These are phyloP conservation scores for Lacerta viridis DNA, from an alignment of 2,797 vertebrate genomes.

Conservation along the genomic window DNA sequence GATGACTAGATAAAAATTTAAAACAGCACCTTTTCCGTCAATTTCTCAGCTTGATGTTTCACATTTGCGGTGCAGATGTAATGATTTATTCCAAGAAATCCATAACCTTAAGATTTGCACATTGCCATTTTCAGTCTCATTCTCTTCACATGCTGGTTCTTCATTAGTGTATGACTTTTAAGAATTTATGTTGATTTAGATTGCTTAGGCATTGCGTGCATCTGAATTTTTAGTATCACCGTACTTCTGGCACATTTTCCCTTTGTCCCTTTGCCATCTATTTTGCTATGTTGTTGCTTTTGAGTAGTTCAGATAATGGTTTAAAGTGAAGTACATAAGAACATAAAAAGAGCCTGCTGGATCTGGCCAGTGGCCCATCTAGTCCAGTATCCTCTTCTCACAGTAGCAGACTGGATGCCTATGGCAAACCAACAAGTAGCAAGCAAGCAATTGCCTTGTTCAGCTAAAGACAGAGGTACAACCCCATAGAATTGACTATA, in stretches of 20 bases:
- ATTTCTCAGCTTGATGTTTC: constrained; percentile 32
- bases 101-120: constrained; percentile 27
- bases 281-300: constrained; percentile 21
- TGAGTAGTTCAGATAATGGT: not conserved
- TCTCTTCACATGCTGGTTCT: constrained; percentile 36
- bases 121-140: constrained; percentile 28
- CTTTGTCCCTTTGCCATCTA: not conserved
- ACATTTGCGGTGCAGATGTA: constrained; percentile 33
- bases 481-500: not conserved
- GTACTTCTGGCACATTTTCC: not conserved
- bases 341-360: too few species aligned
- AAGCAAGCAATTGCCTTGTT: not conserved
- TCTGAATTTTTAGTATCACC: constrained; percentile 31
- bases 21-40: constrained; percentile 33
- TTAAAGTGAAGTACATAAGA: not conserved
- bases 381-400: too few species aligned
- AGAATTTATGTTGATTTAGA: constrained; percentile 28
- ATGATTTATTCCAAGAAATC: constrained; percentile 44
- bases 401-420: too few species aligned
- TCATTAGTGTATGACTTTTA: constrained; percentile 25
- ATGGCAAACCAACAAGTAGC: too few species aligned
- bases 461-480: not conserved
- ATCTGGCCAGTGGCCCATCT: too few species aligned
- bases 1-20: constrained; percentile 36
- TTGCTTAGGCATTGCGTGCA: not conserved